A percentile compares a stretch with the other conserved stretches of the same genome.
Conservation (phyloP, 1,140 invertebrate genomes). For the Anastrepha obliqua region DNA sequence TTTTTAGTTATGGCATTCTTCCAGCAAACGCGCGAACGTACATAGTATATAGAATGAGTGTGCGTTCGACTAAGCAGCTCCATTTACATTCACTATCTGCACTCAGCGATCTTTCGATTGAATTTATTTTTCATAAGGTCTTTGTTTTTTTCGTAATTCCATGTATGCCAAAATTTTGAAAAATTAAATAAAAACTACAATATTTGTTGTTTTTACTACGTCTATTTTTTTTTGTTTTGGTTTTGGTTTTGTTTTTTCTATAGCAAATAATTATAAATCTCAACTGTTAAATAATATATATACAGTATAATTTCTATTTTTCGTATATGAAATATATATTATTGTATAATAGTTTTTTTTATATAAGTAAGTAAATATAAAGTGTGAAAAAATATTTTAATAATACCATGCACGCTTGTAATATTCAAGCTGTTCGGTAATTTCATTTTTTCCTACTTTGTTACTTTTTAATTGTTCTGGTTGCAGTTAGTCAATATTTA, state of each 20-base stretch:
- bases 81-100: too few relatives aligned
- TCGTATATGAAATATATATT: slow-evolving; percentile 47
- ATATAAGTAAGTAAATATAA: slow-evolving; percentile 36
- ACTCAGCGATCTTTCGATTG: not conserved
- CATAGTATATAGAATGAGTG: too few relatives aligned
- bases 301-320: slow-evolving; percentile 8
- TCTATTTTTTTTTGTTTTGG: not conserved
- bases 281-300: slow-evolving; percentile 50
- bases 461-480: slow-evolving; percentile 11
- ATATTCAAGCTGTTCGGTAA: not conserved
- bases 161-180: not conserved
- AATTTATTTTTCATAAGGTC: not conserved
- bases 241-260: not conserved
- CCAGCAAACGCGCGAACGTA: too few relatives aligned
- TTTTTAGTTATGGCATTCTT: too few relatives aligned
- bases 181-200: slow-evolving; percentile 37
- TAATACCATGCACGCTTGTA: slow-evolving; percentile 5
- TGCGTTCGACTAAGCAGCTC: too few relatives aligned
- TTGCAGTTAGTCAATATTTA: slow-evolving; percentile 31
- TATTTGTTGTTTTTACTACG: slow-evolving; percentile 16
- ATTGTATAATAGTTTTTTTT: slow-evolving; percentile 14
- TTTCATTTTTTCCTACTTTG: slow-evolving; percentile 10
- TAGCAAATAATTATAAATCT: slow-evolving; percentile 35
- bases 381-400: slow-evolving; percentile 40
- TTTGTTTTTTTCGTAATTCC: not conserved